phyloP scores from a whole-genome alignment of 2,888 invertebrate species.

The Protophormia terraenovae region DNA sequence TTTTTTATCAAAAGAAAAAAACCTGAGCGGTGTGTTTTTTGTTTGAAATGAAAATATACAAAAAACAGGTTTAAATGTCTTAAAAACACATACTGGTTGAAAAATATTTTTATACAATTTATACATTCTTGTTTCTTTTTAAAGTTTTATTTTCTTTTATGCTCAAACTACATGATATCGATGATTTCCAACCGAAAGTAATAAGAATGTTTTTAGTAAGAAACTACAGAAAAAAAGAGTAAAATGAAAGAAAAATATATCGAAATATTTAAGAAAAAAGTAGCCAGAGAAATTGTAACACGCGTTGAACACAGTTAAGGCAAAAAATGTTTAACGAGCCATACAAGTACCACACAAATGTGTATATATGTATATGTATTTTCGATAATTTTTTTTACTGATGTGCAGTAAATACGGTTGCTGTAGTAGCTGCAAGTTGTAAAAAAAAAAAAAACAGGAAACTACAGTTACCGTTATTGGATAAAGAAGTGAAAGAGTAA shows the following conservation, averaged over 20 bases:
- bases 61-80: constrained; percentile 27
- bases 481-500: constrained; percentile 4
- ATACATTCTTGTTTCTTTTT: background rate
- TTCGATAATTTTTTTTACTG: background rate
- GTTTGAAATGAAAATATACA: background rate
- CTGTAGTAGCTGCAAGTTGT: constrained; percentile 40
- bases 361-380: background rate
- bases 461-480: constrained; percentile 63
- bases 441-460: constrained; percentile 58
- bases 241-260: too few species aligned
- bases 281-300: constrained; percentile 58
- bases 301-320: constrained; percentile 35
- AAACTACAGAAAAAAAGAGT: background rate
- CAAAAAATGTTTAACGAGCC: constrained; percentile 57
- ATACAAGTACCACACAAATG: background rate
- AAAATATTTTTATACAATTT: background rate
- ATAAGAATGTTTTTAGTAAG: constrained; percentile 3
- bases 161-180: background rate
- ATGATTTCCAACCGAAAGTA: background rate
- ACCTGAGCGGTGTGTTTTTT: background rate
- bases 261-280: background rate
- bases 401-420: constrained; percentile 10
- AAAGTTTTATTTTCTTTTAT: background rate
- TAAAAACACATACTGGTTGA: background rate
- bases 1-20: background rate